Percentiles rank a stretch among this genome's conserved stretches.
Evolutionary conservation across 1,140 invertebrate species (phyloP).

Genomic region (Ceratina australensis): DNA sequence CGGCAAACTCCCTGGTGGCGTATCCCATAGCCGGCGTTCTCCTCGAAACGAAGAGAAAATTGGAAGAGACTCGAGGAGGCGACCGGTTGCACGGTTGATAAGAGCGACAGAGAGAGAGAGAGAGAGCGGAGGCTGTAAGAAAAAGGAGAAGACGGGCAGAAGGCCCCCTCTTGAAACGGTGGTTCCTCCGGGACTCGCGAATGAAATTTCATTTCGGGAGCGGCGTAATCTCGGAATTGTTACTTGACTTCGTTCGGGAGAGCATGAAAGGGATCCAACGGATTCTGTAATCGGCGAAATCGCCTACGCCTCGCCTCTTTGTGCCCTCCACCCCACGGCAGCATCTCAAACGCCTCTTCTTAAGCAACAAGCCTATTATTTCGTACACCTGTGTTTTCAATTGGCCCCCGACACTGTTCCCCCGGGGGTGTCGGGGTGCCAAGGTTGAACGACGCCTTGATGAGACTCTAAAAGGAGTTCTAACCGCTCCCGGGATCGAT

Average conservation of each 20-base stretch:
- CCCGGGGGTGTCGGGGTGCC: conserved; percentile 13
- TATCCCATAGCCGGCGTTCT: conserved; percentile 49
- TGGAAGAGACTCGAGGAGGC: conserved; percentile 63
- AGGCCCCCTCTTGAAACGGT: conserved; percentile 53
- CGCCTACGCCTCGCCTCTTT: conserved; percentile 12
- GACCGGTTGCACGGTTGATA: conserved; percentile 49
- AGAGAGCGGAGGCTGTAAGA: conserved; percentile 11
- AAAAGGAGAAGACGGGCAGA: conserved; percentile 24
- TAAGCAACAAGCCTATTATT: conserved; percentile 55
- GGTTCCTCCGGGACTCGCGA: conserved; percentile 62
- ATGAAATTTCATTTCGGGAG: conserved; percentile 71
- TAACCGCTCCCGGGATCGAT: conserved; percentile 43
- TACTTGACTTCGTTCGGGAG: conserved; percentile 68
- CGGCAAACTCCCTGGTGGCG: conserved; percentile 62
- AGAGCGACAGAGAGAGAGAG: conserved; percentile 10
- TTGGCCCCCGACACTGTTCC: conserved; percentile 24
- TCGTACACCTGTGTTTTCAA: conserved; percentile 61
- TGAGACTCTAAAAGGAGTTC: conserved; percentile 39
- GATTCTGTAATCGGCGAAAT: conserved; percentile 63
- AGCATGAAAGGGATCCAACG: conserved; percentile 60
- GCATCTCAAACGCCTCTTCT: not conserved
- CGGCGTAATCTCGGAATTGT: conserved; percentile 71
- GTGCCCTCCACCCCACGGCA: not conserved
- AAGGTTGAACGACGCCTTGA: conserved; percentile 21
- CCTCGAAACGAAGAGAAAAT: conserved; percentile 71